Conservation (phyloP, 2,797 vertebrate species). For the Hozukius guyotensis region DNA sequence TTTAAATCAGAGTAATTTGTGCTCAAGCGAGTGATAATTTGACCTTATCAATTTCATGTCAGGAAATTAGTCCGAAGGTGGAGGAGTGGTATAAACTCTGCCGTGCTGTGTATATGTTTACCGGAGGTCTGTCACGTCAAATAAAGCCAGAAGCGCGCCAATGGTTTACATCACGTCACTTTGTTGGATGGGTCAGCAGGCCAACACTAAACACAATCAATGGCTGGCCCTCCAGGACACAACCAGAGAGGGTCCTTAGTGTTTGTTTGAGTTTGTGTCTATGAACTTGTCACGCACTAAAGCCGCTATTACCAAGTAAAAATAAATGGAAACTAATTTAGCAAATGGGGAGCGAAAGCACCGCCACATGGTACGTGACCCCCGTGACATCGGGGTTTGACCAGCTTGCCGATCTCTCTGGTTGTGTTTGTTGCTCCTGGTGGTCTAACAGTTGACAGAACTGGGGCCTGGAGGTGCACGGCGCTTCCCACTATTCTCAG, state of each 20-base stretch:
- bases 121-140: slow-evolving; percentile 66
- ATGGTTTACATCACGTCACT: slow-evolving; percentile 74
- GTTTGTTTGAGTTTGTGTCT: slow-evolving; percentile 64
- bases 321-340: slow-evolving; percentile 84
- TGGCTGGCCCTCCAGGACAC: slow-evolving; percentile 55
- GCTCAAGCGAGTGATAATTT: slow-evolving; percentile 33
- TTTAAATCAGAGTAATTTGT: slow-evolving; percentile 41
- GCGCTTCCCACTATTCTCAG: slow-evolving; percentile 65
- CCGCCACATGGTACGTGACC: slow-evolving; percentile 79
- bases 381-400: slow-evolving; percentile 58
- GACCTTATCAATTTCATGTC: slow-evolving; percentile 54
- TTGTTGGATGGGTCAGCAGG: slow-evolving; percentile 69
- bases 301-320: slow-evolving; percentile 76
- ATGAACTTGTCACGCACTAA: slow-evolving; percentile 70
- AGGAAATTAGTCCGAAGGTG: slow-evolving; percentile 33
- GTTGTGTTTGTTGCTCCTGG: slow-evolving; percentile 83
- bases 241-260: slow-evolving; percentile 28
- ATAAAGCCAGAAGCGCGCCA: slow-evolving; percentile 59
- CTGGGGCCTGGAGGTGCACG: slow-evolving; percentile 42
- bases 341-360: slow-evolving; percentile 61
- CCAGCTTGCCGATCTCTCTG: slow-evolving; percentile 61
- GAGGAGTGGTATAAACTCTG: slow-evolving; percentile 18
- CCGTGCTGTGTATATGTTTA: slow-evolving; percentile 52
- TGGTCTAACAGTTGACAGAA: slow-evolving; percentile 75
- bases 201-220: slow-evolving; percentile 77